Base-by-base conservation (phyloP, 1,140 invertebrate genomes). In the Drosophila aff. region DNA sequence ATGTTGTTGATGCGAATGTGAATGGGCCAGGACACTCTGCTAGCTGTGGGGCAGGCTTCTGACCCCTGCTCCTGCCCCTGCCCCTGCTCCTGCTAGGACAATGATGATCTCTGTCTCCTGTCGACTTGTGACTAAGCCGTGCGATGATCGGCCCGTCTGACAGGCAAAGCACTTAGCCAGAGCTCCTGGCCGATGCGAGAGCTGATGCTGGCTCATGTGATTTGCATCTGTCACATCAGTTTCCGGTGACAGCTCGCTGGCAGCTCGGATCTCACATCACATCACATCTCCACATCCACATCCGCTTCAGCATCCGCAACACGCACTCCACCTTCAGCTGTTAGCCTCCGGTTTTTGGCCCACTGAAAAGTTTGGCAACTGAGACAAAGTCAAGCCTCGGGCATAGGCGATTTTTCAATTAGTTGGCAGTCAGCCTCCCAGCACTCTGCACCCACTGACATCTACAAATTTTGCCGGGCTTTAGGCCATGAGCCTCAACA, bases 321-420 rank as follows among this genome's bases (percentile, higher is more conserved):
- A 53, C 31, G 33, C 60, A 55, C 47, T 55, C 46, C 44, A 15
- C 15, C 23, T 55, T 5, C 36, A n/a, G 18, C 63, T n/a, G 11
- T 49, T 49, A 23, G 57, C 15, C 57, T 18, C 15, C 33, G 52
- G 52, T 16, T 3, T 11, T 16, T 55, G 33, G 33, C 53, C 53
- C 33, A 55, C 53, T 26, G 9, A 55, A 63, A 78, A 60, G 50
- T 63, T 36, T 33, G 43, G 16, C 40, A 46, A 31, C 31, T 46
- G 65, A 64, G 60, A 47, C 47, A 57, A 71, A 76, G 33, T 52
- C 58, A 18, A 60, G 63, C 78, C 67, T 62, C 74, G 59, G 82
- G 63, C 82, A 82, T 84, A 85, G 82, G 82, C 82, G 82, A 84
- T 87, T 87, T 89, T 87, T 87, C 83, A 87, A 87, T 87, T 87